Evolutionary conservation across 92 coral and sea anemone species (phyloP).

Genomic region (Bergia sp.): DNA sequence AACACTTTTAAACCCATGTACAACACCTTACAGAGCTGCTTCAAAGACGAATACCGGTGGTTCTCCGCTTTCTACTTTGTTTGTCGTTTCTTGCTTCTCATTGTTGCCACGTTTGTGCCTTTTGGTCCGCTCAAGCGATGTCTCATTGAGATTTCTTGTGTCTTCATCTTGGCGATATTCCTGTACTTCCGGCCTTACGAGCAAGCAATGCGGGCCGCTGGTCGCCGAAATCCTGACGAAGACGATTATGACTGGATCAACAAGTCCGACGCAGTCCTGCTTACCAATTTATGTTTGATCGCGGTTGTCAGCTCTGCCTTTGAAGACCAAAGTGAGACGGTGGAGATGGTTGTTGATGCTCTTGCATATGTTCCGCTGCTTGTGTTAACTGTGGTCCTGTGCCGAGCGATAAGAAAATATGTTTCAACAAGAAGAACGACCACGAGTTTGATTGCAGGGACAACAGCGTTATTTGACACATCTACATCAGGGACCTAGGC

Average conservation of each 20-base stretch:
- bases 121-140: not conserved
- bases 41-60: conserved; percentile 56
- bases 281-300: conserved; percentile 75
- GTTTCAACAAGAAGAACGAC: not conserved
- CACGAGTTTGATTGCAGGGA: not conserved
- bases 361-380: conserved; percentile 75
- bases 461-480: not conserved
- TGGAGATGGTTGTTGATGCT: conserved; percentile 28
- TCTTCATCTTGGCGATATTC: conserved; percentile 25
- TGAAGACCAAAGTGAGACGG: conserved; percentile 34
- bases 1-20: conserved; percentile 44
- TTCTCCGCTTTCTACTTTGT: conserved; percentile 61
- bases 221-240: not conserved
- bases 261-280: conserved; percentile 75
- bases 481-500: not conserved
- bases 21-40: conserved; percentile 60
- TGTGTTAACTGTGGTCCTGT: conserved; percentile 43
- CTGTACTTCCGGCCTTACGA: conserved; percentile 45
- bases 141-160: conserved; percentile 28
- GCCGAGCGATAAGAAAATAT: conserved; percentile 29
- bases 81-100: conserved; percentile 23
- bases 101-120: conserved; percentile 20
- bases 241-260: conserved; percentile 74
- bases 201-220: conserved; percentile 1
- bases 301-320: conserved; percentile 66